Evolutionary conservation across 2,113 vertebrate species (phyloP), one percentile per base, ranked within the genome.

Genomic region (Gorsachius goisagi): DNA sequence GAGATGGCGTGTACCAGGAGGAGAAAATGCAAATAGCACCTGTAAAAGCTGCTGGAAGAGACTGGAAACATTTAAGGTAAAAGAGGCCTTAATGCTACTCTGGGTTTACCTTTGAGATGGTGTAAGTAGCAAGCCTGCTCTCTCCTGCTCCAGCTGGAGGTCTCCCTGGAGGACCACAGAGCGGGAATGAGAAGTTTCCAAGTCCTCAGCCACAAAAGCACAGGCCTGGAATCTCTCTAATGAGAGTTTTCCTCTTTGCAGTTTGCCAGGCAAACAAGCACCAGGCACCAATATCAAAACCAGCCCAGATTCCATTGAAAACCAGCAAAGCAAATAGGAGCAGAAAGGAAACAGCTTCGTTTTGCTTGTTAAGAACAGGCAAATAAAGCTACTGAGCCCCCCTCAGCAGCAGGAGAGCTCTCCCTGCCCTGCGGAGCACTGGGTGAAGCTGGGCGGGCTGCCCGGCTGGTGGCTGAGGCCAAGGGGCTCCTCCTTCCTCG

Each of bases 211-310:
- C 93, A 67, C 90, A 90, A 84, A 96, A 93, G 84, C 92, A 59
- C 58, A 84, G 86, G 92, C 84, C 80, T 93, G 87, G 94, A 95
- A 87, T 92, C 69, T 93, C 84, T 90, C 80, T 94, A 93, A 90
- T 90, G 86, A 96, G 93, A 90, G 60, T 87, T 95, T 94, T 90
- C 97, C 95, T 89, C 85, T 76, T 73, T 81, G 85, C 88, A 66
- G 59, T 90, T 93, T 93, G 95, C 92, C 97, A 94, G 95, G 88
- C 93, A 71, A 95, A 77, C 68, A 69, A 93, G 92, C 73, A 94
- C 44, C 88, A 95, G 95, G 92, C 94, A 96, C 73, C 84, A 81
- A 62, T 87, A 95, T 92, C 94, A 91, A 96, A 95, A 96, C 69
- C 94, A 84, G 94, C 76, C 84, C 69, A 12, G 73, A 95, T 93